These are phyloP conservation scores for Monomorium pharaonis DNA, from an alignment of 1,140 invertebrate species.

Conservation along the genomic window DNA sequence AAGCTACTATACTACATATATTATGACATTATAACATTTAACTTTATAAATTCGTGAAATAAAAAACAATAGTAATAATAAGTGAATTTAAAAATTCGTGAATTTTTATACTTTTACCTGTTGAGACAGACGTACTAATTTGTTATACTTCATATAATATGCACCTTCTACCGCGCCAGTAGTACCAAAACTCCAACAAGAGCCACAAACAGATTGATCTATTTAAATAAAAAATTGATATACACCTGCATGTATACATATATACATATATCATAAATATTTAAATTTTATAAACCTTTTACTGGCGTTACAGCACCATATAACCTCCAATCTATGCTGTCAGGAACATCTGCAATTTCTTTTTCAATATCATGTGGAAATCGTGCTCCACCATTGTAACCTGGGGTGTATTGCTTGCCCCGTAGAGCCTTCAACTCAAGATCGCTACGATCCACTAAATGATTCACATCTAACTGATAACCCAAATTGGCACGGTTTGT, in stretches of 20 bases:
- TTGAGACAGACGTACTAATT: slow-evolving; percentile 93
- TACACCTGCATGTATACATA: no score
- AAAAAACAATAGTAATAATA: background rate
- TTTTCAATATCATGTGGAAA: slow-evolving; percentile 89
- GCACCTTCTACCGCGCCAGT: slow-evolving; percentile 97
- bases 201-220: slow-evolving; percentile 98
- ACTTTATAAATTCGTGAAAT: background rate
- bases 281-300: slow-evolving; percentile 88
- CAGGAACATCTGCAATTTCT: slow-evolving; percentile 87
- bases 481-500: slow-evolving; percentile 92
- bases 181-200: slow-evolving; percentile 98
- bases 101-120: slow-evolving; percentile 85
- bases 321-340: slow-evolving; percentile 94
- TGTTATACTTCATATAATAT: slow-evolving; percentile 92
- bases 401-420: slow-evolving; percentile 89
- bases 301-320: slow-evolving; percentile 97
- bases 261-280: background rate
- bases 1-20: no score
- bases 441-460: slow-evolving; percentile 94
- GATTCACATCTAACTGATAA: slow-evolving; percentile 93
- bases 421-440: slow-evolving; percentile 92
- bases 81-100: background rate
- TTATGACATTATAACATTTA: background rate
- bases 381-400: slow-evolving; percentile 90
- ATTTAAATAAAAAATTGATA: slow-evolving; percentile 54